phyloP scores from a whole-genome alignment of 2,113 vertebrate species.

The Grammomys dolichurus region DNA sequence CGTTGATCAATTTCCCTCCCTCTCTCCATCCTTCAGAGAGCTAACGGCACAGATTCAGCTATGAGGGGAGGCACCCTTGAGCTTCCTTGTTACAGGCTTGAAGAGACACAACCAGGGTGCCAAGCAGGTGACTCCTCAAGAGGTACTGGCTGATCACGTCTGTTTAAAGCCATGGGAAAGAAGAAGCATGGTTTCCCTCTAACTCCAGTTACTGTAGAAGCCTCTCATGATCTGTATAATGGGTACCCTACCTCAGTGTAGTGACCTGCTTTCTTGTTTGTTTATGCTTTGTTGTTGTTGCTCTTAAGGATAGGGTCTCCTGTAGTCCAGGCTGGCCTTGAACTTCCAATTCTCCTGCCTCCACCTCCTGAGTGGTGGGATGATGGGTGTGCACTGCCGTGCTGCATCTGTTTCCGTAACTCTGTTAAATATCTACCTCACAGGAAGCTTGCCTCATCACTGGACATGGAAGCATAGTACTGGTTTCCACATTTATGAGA shows the following conservation, averaged over 20 bases:
- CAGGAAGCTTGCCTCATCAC: neutral
- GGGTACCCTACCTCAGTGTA: neutral
- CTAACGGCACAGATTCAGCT: too few relatives aligned
- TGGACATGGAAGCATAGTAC: neutral
- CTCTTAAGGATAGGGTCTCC: neutral
- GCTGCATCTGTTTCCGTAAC: neutral
- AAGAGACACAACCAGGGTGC: neutral
- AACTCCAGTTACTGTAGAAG: neutral
- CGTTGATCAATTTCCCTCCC: too few relatives aligned
- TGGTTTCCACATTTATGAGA: neutral
- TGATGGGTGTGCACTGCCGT: neutral
- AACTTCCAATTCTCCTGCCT: neutral
- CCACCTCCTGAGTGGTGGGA: too few relatives aligned
- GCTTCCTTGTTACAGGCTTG: neutral
- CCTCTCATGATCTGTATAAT: neutral
- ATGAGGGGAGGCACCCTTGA: too few relatives aligned
- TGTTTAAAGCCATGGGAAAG: too few relatives aligned
- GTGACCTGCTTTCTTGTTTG: neutral
- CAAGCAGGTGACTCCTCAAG: too few relatives aligned
- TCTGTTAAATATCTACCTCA: neutral
- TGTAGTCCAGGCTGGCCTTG: neutral
- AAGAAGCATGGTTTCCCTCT: fast-evolving
- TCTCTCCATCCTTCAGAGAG: neutral
- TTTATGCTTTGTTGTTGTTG: neutral
- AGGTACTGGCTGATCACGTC: too few relatives aligned